Conservation (phyloP, 2,797 vertebrate genomes). For the Staurois parvus region DNA sequence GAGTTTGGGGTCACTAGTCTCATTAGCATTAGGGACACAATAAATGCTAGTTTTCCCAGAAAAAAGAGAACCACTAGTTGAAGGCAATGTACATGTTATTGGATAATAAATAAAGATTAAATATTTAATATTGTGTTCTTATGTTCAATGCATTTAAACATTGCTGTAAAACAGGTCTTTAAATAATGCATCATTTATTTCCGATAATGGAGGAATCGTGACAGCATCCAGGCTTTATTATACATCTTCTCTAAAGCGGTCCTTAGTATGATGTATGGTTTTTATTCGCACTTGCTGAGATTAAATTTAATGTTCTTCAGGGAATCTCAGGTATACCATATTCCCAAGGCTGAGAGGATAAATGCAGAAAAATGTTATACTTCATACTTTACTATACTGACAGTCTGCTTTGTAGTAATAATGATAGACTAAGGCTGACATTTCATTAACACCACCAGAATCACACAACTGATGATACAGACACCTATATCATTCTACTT, state of each 20-base stretch:
- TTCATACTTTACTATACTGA: not conserved
- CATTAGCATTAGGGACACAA: too few relatives aligned
- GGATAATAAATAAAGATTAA: conserved; percentile 14
- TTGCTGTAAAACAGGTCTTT: conserved; percentile 2
- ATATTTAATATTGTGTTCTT: not conserved
- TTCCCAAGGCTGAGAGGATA: conserved; percentile 6
- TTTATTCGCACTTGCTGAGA: conserved; percentile 19
- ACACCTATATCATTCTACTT: not conserved
- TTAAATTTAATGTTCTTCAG: conserved; percentile 27
- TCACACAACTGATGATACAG: not conserved
- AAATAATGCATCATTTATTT: conserved; percentile 22
- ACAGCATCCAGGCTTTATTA: not conserved
- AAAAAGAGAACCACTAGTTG: not conserved
- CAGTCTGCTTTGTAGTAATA: conserved; percentile 5
- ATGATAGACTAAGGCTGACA: not conserved
- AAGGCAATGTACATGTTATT: not conserved
- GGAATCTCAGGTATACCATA: not conserved
- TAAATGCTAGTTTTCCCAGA: too few relatives aligned
- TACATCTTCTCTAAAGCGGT: conserved; percentile 20
- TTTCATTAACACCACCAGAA: not conserved
- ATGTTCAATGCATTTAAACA: conserved; percentile 11
- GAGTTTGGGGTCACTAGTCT: too few relatives aligned
- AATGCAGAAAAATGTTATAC: not conserved
- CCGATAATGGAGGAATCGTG: not conserved
- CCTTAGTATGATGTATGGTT: conserved; percentile 11